phyloP scores from a whole-genome alignment of 2,113 vertebrate genomes.

The Urocynchramus pylzowi region DNA sequence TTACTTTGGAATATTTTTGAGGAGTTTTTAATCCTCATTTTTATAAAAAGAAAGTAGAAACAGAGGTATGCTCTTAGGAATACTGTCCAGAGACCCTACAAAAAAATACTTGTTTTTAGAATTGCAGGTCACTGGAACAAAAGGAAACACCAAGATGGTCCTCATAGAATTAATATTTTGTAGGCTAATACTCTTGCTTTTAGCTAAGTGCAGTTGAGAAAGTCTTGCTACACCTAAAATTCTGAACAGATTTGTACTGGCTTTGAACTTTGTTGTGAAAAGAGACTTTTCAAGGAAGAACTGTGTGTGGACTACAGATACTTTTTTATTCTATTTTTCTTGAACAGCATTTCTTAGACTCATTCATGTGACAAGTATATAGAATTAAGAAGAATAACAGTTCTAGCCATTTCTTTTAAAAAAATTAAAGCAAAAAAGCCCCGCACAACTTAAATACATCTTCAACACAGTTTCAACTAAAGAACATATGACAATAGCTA shows the following conservation, averaged over 20 bases:
- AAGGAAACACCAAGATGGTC: neutral
- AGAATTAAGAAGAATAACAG: neutral
- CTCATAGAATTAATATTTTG: neutral
- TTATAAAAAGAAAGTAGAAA: neutral
- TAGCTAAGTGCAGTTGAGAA: neutral
- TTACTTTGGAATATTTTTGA: neutral
- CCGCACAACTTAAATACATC: neutral
- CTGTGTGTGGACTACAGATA: neutral
- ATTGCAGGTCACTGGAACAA: neutral
- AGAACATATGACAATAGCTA: neutral
- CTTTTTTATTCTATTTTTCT: neutral
- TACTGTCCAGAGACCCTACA: neutral
- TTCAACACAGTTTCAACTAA: neutral
- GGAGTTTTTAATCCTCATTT: rapidly evolving
- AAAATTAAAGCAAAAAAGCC: neutral
- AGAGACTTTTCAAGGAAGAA: neutral
- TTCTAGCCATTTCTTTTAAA: neutral
- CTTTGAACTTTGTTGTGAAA: neutral
- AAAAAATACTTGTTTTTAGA: neutral
- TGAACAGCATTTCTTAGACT: neutral
- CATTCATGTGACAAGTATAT: neutral
- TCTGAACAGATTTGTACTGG: neutral
- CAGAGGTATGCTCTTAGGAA: neutral
- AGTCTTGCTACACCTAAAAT: neutral
- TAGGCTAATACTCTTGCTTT: neutral